Base-by-base conservation (phyloP, 2,888 invertebrate genomes). In the Mesorhabditis spiculigera region DNA sequence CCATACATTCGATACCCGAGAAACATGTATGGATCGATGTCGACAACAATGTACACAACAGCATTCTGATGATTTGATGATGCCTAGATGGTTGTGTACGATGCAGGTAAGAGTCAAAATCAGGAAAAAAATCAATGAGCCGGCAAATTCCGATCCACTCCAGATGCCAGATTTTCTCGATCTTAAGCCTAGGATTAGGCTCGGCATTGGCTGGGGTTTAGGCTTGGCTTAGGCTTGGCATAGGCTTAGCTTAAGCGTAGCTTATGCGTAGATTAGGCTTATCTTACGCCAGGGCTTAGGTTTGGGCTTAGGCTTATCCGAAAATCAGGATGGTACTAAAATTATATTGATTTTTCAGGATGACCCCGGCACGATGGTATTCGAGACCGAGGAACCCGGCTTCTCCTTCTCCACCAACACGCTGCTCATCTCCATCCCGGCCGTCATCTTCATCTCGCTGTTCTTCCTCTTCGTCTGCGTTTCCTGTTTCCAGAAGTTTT, bases 31-130 rank as follows among this genome's bases (percentile, higher is more conserved):
- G 74, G 72, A 71, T 13, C 67, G 76, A 71, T 78, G 78, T 65
- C 76, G 78, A 6, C 75, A 71, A 13, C 68, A 71, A 10, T 78
- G 78, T 62, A 76, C 74, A n/a, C 78, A 78, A 66, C 78, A 78
- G 61, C 78, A 78, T 63, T 78, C 78, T 0, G 78, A 78, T 67
- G 78, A 78, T 45, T 68, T 78, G 16, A 78, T 78, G 78, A 78
- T 78, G 78, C 76, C 78, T 4, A 67, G 78, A 50, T 78, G 78
- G 78, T 74, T 75, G 50, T 78, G 78, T 50, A 75, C 78, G 5
- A 61, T 75, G 42, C 78, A 78, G 75, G 78, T 78, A 16, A 63
- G 63, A 63, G 8, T 50, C n/a, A 50, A 50, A 50, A 50, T n/a
- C n/a, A 13, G 58, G 58, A 50, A 50, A 50, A 50, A 50, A 13